phyloP scores from a whole-genome alignment of 2,797 vertebrate species.

The Onychomys arenicola region DNA sequence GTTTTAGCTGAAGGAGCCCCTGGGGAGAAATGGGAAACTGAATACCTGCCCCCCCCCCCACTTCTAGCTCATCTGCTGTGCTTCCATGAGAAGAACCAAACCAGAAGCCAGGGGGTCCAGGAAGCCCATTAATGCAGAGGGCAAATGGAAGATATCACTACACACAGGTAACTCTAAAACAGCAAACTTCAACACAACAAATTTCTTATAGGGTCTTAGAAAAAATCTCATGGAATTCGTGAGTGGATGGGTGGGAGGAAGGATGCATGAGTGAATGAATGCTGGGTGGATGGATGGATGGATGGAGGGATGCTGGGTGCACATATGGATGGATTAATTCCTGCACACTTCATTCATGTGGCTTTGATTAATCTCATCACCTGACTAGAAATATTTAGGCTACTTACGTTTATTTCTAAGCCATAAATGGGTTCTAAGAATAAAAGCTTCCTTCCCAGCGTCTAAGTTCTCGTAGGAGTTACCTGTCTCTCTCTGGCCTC shows the following conservation, averaged over 20 bases:
- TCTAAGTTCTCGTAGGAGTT: conserved; percentile 27
- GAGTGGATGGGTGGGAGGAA: not conserved
- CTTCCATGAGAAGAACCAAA: not conserved
- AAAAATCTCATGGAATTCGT: not conserved
- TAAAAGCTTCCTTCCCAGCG: conserved; percentile 50
- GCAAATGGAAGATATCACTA: not conserved
- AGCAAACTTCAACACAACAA: not conserved
- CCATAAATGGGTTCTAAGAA: conserved; percentile 67
- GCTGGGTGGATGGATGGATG: too few species aligned
- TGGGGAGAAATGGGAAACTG: not conserved
- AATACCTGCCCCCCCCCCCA: not conserved
- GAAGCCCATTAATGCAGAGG: not conserved
- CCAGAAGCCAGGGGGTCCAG: not conserved
- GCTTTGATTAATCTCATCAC: conserved; percentile 51
- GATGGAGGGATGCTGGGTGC: not conserved
- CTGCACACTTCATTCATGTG: not conserved
- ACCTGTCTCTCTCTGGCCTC: conserved; percentile 48
- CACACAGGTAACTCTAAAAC: not conserved
- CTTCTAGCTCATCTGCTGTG: not conserved
- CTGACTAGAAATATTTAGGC: conserved; percentile 35
- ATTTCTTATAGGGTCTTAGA: not conserved
- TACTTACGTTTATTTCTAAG: conserved; percentile 66
- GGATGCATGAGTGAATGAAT: not conserved
- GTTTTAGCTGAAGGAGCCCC: not conserved
- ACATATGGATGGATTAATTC: not conserved